Evolutionary conservation across 2,797 vertebrate species (phyloP), one percentile per base, ranked within the genome.

Genomic region (Anguilla pacifica): DNA sequence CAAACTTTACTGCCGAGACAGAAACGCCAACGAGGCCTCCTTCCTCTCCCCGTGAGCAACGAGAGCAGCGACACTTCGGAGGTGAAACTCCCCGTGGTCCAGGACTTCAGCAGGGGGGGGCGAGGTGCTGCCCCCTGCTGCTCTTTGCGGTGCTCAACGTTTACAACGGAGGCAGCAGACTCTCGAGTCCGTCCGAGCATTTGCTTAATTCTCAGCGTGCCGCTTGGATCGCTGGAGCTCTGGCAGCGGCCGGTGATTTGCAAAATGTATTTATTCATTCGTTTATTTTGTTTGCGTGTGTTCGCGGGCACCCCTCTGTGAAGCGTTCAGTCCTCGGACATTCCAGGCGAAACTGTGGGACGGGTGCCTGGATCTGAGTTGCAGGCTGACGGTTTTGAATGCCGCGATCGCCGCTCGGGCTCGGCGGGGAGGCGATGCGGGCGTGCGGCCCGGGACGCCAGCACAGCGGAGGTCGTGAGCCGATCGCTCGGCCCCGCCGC

Each of bases 1-100:
- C 84, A 91, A 61, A 90, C 72, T 92, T 49, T 88, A 93, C 81
- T 84, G 87, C 86, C 85, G 92, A 90, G 89, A 89, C 91, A 2
- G 17, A 17, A 85, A 19, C 57, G 25, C 9, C 49, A 31, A 3
- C 25, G 51, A 46, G 3, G 15, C 35, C 39, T 43, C 2, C 28
- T 72, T 5, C n/a, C 39, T 39, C 39, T 39, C 39, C 39, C 39
- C 39, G 39, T 39, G 39, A 39, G 39, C 39, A 39, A 39, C n/a
- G 25, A 5, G 0, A 28, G 70, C n/a, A 74, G 3, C 25, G 3
- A 31, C 31, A 3, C 31, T 5, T 28, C 6, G n/a, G 57, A 83
- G 59, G n/a, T 46, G 43, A 67, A 35, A 49, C 9, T 83, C 13
- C 51, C 81, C 19, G 25, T 2, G 22, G 53, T 61, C 9, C 6